Percentiles rank a stretch among this genome's conserved stretches.
These are phyloP conservation scores for Atta cephalotes DNA, from an alignment of 1,140 invertebrate species.

Conservation along the genomic window DNA sequence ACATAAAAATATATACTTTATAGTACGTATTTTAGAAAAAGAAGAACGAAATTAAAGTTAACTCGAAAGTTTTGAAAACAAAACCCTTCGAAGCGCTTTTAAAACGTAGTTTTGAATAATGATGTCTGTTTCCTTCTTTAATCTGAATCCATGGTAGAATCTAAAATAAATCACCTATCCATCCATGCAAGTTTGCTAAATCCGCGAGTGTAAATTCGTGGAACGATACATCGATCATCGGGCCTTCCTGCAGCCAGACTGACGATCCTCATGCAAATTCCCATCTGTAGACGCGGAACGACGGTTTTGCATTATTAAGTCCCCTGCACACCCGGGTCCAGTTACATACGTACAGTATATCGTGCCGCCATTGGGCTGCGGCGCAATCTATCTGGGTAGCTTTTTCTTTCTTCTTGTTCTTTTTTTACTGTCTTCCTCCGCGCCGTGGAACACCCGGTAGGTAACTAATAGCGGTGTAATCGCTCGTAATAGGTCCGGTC, in stretches of 20 bases:
- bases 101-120: conserved; percentile 20
- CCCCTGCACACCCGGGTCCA: conserved; percentile 58
- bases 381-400: conserved; percentile 72
- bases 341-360: conserved; percentile 68
- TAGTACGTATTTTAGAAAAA: background rate
- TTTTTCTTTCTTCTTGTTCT: conserved; percentile 61
- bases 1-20: background rate
- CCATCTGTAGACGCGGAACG: conserved; percentile 56
- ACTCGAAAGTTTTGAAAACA: background rate
- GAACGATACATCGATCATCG: conserved; percentile 72
- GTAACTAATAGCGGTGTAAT: conserved; percentile 83
- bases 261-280: conserved; percentile 67
- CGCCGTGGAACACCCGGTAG: conserved; percentile 79
- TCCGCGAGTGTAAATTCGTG: conserved; percentile 56
- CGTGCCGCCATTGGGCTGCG: conserved; percentile 70
- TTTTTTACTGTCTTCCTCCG: conserved; percentile 68
- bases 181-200: conserved; percentile 11
- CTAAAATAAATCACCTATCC: conserved; percentile 32
- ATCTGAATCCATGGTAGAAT: conserved; percentile 32
- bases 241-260: conserved; percentile 40
- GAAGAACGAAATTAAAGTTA: background rate
- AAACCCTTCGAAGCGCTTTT: background rate
- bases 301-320: conserved; percentile 73
- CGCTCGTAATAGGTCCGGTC: conserved; percentile 81
- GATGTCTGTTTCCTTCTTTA: conserved; percentile 23